Percentiles rank a stretch among this genome's conserved stretches.
These are phyloP conservation scores for Lethrus apterus DNA, from an alignment of 1,140 invertebrate genomes.

Conservation along the genomic window DNA sequence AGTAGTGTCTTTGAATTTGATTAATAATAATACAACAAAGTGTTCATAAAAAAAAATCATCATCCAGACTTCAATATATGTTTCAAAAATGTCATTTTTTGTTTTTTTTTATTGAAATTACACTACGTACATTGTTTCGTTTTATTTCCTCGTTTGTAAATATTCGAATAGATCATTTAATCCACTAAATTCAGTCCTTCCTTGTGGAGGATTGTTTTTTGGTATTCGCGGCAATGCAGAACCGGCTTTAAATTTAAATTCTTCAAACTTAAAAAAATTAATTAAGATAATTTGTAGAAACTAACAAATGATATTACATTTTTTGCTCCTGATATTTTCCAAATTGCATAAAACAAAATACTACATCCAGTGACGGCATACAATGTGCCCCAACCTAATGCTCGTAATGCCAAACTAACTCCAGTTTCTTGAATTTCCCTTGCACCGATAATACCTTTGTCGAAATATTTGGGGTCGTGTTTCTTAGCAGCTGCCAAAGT, in stretches of 20 bases:
- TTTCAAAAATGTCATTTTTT: too few relatives aligned
- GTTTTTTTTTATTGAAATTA: too few relatives aligned
- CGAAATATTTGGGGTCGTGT: constrained; percentile 71
- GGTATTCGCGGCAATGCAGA: constrained; percentile 64
- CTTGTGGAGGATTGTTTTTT: constrained; percentile 71
- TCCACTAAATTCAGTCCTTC: constrained; percentile 79
- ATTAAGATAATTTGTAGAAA: not conserved
- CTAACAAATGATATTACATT: constrained; percentile 48
- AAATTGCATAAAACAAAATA: constrained; percentile 72
- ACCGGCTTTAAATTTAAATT: constrained; percentile 67
- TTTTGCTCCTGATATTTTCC: constrained; percentile 81
- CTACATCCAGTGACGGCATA: constrained; percentile 79
- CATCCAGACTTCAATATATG: too few relatives aligned
- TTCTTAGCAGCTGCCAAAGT: constrained; percentile 70
- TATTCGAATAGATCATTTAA: constrained; percentile 75
- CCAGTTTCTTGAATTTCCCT: constrained; percentile 67
- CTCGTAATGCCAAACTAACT: constrained; percentile 67
- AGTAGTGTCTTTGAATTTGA: too few relatives aligned
- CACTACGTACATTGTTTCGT: too few relatives aligned
- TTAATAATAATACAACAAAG: too few relatives aligned
- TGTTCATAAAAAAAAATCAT: too few relatives aligned
- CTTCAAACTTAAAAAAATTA: constrained; percentile 49
- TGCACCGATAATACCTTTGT: constrained; percentile 60
- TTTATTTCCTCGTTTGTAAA: constrained; percentile 44
- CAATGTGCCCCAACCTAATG: constrained; percentile 78